Evolutionary conservation across 23 tunicate genomes (phyloP).

Genomic region (Styela clava): DNA sequence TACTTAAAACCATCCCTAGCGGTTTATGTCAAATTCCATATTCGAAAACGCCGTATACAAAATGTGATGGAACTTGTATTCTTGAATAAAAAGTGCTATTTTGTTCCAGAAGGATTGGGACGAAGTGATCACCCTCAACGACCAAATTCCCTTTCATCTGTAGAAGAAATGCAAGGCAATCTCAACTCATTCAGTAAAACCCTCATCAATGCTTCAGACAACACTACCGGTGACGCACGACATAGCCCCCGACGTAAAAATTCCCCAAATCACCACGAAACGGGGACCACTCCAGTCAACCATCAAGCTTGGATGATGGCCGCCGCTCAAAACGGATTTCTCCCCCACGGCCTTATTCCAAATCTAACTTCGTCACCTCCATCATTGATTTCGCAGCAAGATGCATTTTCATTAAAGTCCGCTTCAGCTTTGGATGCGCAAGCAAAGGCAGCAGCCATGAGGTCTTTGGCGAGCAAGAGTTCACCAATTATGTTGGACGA

Average conservation of each 20-base stretch:
- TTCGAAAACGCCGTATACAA: too few relatives aligned
- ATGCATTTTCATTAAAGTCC: neutral
- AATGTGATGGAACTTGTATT: too few relatives aligned
- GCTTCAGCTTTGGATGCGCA: neutral
- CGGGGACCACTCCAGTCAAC: neutral
- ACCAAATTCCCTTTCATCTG: conserved; percentile 86
- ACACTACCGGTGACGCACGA: conserved; percentile 15
- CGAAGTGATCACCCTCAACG: conserved; percentile 15
- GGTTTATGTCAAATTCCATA: too few relatives aligned
- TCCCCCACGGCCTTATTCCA: neutral
- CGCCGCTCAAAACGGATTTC: neutral
- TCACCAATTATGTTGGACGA: conserved; percentile 37
- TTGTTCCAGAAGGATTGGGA: neutral
- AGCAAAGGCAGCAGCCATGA: neutral
- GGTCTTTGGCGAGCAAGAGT: neutral
- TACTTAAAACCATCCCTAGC: too few relatives aligned
- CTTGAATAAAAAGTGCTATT: too few relatives aligned
- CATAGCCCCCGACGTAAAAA: neutral
- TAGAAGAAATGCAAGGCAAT: conserved; percentile 89
- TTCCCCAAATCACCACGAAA: neutral
- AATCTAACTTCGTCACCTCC: neutral
- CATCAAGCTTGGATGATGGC: conserved; percentile 26
- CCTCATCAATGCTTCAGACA: conserved; percentile 36
- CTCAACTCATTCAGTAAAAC: conserved; percentile 77
- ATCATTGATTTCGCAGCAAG: neutral